Conservation (phyloP, 2,888 invertebrate species). For the Orthosia incerta region DNA sequence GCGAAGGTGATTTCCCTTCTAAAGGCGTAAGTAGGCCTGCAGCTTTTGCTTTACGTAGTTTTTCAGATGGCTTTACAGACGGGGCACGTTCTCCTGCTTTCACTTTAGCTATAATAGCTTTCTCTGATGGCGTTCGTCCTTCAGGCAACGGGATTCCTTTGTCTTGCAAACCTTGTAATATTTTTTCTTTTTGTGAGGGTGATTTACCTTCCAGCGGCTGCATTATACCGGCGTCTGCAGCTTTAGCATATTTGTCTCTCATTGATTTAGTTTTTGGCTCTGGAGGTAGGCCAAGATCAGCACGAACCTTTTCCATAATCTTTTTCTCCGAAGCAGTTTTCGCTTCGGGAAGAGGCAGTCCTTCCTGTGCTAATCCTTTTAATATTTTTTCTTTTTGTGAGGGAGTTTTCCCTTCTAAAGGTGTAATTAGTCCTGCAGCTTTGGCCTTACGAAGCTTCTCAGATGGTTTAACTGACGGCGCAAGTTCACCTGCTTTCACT, state of each 20-base stretch:
- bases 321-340: conserved; percentile 4
- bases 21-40: neutral
- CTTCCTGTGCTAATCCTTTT: neutral
- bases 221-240: neutral
- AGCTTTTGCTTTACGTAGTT: neutral
- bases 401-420: neutral
- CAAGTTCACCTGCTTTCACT: neutral
- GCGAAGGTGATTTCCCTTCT: neutral
- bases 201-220: neutral
- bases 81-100: neutral
- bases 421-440: neutral
- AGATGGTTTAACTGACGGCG: neutral
- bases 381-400: neutral
- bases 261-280: neutral
- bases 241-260: neutral
- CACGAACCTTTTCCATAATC: neutral
- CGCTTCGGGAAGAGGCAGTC: neutral
- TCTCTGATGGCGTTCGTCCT: neutral
- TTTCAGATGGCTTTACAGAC: neutral
- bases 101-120: conserved; percentile 4
- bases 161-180: conserved; percentile 2
- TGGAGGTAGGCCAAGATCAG: neutral
- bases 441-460: neutral
- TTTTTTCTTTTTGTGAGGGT: conserved; percentile 1
- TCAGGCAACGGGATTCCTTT: neutral